These are phyloP conservation scores for Plectrocnemia conspersa DNA, from an alignment of 1,140 invertebrate species.

Conservation along the genomic window DNA sequence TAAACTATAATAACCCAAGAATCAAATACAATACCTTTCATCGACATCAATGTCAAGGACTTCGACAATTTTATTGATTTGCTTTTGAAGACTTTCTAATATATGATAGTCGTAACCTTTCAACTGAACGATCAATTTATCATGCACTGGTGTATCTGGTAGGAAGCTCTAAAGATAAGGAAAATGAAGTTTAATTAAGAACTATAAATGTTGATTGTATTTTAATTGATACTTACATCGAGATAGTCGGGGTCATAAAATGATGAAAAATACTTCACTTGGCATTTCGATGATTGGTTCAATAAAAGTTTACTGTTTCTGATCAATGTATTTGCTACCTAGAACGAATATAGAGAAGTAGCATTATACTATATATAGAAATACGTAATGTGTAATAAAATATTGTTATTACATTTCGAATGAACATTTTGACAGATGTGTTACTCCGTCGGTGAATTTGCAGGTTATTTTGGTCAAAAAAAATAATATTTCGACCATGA, in stretches of 20 bases:
- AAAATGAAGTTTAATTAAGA: slow-evolving; percentile 7
- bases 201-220: slow-evolving; percentile 5
- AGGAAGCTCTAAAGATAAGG: slow-evolving; percentile 25
- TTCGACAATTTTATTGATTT: slow-evolving; percentile 67
- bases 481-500: too few relatives aligned
- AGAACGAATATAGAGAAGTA: too few relatives aligned
- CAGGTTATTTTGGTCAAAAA: too few relatives aligned
- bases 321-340: too few relatives aligned
- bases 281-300: background rate
- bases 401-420: too few relatives aligned
- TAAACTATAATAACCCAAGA: background rate
- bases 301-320: background rate
- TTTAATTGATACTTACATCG: slow-evolving; percentile 5
- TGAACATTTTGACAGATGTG: too few relatives aligned
- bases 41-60: slow-evolving; percentile 71
- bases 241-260: slow-evolving; percentile 27
- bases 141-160: slow-evolving; percentile 66
- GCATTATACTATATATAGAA: too few relatives aligned
- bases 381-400: too few relatives aligned
- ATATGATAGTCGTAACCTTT: slow-evolving; percentile 77
- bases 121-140: slow-evolving; percentile 70
- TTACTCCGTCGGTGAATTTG: too few relatives aligned
- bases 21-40: slow-evolving; percentile 55
- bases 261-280: background rate
- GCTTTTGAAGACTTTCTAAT: slow-evolving; percentile 74